Base-by-base conservation (phyloP, 1,140 invertebrate genomes). In the Bombus affinis region DNA sequence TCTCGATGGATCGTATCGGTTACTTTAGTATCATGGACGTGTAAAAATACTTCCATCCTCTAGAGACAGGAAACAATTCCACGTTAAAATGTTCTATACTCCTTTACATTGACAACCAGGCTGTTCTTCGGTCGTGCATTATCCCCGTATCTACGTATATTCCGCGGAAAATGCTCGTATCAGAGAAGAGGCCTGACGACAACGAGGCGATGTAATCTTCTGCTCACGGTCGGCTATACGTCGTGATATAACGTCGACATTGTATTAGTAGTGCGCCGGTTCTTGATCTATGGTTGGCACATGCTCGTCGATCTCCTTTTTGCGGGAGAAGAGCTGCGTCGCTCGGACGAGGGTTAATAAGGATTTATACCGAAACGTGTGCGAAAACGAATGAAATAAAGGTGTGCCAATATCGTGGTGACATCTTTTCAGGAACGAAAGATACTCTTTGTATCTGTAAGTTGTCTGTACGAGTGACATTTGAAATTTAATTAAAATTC, bases 181-280 rank as follows among this genome's bases (percentile, higher is more conserved):
- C n/a, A 73, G 1, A 3, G n/a, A 32, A 22, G n/a, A 53, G 47
- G 44, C 28, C 18, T 3, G 73, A 76, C 74, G 74, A 76, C 74
- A 76, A 76, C 74, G 53, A 59, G 53, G 53, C 74, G 39, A 76
- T 62, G 74, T 76, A 76, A 76, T 76, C 53, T 76, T 59, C 35
- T 35, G 35, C 35, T 42, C 39, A 32, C 18, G 47, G 47, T 53
- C 15, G 71, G 39, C 15, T 39, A 39, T 32, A 57, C 32, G 42
- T 76, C 35, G 74, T 47, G 47, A 75, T 59, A 75, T 59, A 75
- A 57, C 74, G 47, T 74, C 73, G 73, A 18, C 47, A 57, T 39
- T 59, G 74, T 53, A 53, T 53, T 53, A 53, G 47, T 53, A 53
- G 18, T 1, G 53, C 22, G 74, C 25, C 8, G 25, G 53, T 59